These are phyloP conservation scores for Lepidocolaptes lacrymiger DNA, from an alignment of 2,797 vertebrate species.

Conservation along the genomic window DNA sequence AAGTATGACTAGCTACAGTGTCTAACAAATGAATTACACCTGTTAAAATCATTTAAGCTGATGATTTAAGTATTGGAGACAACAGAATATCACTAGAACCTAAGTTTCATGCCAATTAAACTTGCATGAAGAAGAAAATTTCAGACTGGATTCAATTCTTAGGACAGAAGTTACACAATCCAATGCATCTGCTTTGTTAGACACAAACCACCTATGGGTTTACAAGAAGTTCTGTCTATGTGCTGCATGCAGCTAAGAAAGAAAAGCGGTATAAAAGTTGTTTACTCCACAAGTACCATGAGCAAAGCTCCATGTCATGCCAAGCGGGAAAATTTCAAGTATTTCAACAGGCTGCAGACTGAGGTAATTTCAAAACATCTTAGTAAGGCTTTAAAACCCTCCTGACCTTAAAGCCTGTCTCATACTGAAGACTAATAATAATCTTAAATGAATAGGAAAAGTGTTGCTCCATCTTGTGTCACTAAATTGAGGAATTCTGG, in stretches of 20 bases:
- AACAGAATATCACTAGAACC: not conserved
- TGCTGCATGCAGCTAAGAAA: not conserved
- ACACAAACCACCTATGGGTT: not conserved
- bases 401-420: not conserved
- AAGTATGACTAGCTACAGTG: not conserved
- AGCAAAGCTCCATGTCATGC: not conserved
- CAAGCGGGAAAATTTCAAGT: not conserved
- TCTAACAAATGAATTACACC: not conserved
- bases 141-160: not conserved
- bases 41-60: not conserved
- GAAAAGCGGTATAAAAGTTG: not conserved
- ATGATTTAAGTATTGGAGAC: not conserved
- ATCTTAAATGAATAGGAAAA: not conserved
- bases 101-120: not conserved
- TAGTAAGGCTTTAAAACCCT: not conserved
- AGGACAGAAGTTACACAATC: not conserved
- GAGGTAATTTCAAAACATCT: not conserved
- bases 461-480: no score
- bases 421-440: not conserved
- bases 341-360: not conserved
- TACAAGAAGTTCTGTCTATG: accelerated
- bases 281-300: not conserved
- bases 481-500: not conserved
- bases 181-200: not conserved
- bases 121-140: not conserved